Conservation (phyloP, 2,888 invertebrate species). For the Automeris io region DNA sequence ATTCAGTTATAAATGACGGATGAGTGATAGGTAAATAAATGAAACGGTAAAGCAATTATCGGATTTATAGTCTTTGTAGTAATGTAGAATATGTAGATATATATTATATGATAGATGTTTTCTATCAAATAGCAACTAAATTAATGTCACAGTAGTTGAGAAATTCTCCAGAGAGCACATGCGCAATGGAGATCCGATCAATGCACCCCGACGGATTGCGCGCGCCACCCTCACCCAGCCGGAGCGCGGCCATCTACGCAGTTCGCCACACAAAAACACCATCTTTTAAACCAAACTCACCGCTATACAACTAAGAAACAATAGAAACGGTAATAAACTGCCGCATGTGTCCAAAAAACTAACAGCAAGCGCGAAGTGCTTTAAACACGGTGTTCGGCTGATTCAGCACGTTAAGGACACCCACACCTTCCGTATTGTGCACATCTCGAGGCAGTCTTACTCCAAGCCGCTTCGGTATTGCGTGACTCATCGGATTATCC, state of each 20-base stretch:
- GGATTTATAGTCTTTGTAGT: no score
- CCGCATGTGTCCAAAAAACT: constrained; percentile 31
- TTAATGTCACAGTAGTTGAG: constrained; percentile 60
- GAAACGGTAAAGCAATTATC: no score
- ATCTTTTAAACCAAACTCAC: constrained; percentile 28
- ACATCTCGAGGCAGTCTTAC: constrained; percentile 35
- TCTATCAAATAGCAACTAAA: constrained; percentile 5
- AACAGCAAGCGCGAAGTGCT: constrained; percentile 26
- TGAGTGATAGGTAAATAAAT: no score
- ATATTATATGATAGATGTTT: background rate
- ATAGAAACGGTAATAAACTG: constrained; percentile 28
- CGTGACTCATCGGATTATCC: constrained; percentile 70
- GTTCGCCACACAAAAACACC: constrained; percentile 61
- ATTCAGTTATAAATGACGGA: no score
- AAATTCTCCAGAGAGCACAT: constrained; percentile 46
- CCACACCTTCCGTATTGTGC: constrained; percentile 45
- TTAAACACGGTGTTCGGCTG: constrained; percentile 51
- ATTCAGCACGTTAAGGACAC: constrained; percentile 68
- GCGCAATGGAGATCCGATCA: constrained; percentile 67
- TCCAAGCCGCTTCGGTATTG: constrained; percentile 43
- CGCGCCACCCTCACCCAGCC: constrained; percentile 59
- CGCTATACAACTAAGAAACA: constrained; percentile 32
- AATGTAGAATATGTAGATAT: background rate
- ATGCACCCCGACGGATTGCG: constrained; percentile 62
- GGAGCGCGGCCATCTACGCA: constrained; percentile 56